Base-by-base conservation (phyloP, 2,797 vertebrate genomes). In the Eremophila alpestris region DNA sequence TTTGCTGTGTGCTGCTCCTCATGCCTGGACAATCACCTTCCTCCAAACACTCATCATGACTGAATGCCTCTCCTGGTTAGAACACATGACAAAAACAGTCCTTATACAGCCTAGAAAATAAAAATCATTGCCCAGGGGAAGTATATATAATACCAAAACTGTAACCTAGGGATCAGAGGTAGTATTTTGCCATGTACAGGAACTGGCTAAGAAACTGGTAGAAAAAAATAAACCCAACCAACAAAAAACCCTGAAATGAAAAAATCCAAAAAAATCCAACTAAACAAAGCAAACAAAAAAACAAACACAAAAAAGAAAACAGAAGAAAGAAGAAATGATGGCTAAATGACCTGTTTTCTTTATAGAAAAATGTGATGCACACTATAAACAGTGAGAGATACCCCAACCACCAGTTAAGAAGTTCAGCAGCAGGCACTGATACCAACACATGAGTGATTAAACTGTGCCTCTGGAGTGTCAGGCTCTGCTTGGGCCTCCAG, bases 21-120 rank as follows among this genome's bases (percentile, higher is more conserved):
- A 29, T 1, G 0, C 0, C 0, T 5, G 23, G 48, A 71, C 36
- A 60, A 59, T 7, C 48, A 36, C 20, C 20, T 49, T 78, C 38
- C 56, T 79, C 46, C 56, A 82, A 75, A 73, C 11, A n/a, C 11
- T 46, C 58, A 43, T 21, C 45, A 17, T 16, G n/a, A 63, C 56
- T 80, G 45, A 8, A 32, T 23, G 24, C 17, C 5, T 0, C 26
- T 87, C 43, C 58, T 91, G 1, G 9, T 4, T 27, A 22, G 30
- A 78, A 81, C 6, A 19, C 20, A 40, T 7, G 17, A 62, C 27
- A 83, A 65, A 79, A 78, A 24, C 2, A 45, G 38, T 43, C 49
- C 20, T 59, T 49, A 38, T 16, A 56, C 5, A 27, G 34, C 69
- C 18, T n/a, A 62, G 36, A 76, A 83, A 62, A 51, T 21, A 82